Evolutionary conservation across 35 echinoderm and acorn worm genomes (phyloP), one percentile per base, ranked within the genome.

Genomic region (Acanthaster planci): DNA sequence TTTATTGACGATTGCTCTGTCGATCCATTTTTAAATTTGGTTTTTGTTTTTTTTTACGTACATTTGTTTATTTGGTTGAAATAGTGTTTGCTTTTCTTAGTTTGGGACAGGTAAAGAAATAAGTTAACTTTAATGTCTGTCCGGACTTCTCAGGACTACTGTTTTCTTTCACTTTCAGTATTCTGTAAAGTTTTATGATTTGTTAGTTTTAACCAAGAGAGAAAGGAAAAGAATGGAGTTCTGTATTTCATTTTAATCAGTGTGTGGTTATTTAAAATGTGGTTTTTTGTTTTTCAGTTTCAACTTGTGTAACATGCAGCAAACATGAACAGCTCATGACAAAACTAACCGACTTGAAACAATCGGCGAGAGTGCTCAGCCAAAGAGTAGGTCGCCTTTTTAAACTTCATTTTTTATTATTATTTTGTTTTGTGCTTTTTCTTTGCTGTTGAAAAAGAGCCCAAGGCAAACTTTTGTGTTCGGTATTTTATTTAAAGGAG

Each of bases 241-340:
- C 12, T 47, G n/a, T 47, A 12, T 47, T 47, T 47, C 42, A 47
- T 47, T 47, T 47, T 47, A n/a, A n/a, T n/a, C n/a, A n/a, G 56
- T 59, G 19, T 8, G 27, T 59, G 16, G 8, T 59, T 59, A 27
- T 36, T 72, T 14, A 27, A 60, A 60, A 60, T 60, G 64, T 72
- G 1, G 34, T 21, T 72, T 72, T 26, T 29, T 72, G 18, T 35
- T 72, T 72, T 72, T 12, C 64, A 72, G 64, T 72, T 21, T 12
- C 64, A 72, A 26, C 64, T 29, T 72, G 64, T 72, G 64, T 72
- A 72, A 72, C 64, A 35, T 72, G 64, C 34, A 34, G 30, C 64
- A 21, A 29, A 23, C 64, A 72, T 72, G 64, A 72, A 23, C 64
- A 72, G 34, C 18, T 72, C 14, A 34, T 72, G 29, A 9, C 23